These are phyloP conservation scores for Tachina grossa DNA, from an alignment of 2,888 invertebrate species.

Conservation along the genomic window DNA sequence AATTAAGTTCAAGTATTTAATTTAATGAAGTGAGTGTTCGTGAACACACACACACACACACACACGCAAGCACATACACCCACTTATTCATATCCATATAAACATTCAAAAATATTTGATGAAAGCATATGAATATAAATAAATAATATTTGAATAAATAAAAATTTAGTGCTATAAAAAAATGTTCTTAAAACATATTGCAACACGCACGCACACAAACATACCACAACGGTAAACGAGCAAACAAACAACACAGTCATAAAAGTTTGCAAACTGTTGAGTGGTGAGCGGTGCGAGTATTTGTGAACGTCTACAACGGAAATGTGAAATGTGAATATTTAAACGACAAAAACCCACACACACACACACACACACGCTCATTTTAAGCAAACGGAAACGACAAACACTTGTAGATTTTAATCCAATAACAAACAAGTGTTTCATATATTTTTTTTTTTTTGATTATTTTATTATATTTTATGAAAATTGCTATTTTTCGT, in stretches of 20 bases:
- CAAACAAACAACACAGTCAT: not conserved
- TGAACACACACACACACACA: not conserved
- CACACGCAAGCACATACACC: not conserved
- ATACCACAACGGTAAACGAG: too few relatives aligned
- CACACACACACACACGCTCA: not conserved
- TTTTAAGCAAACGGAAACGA: conserved; percentile 24
- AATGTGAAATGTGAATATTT: conserved; percentile 41
- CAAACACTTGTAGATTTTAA: conserved; percentile 68
- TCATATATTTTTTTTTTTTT: not conserved
- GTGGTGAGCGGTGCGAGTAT: not conserved
- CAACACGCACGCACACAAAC: conserved; percentile 1
- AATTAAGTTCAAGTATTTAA: not conserved
- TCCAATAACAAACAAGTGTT: conserved; percentile 54
- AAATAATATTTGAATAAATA: conserved; percentile 14
- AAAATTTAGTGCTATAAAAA: conserved; percentile 37
- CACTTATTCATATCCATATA: not conserved
- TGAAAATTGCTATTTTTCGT: not conserved
- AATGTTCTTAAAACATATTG: conserved; percentile 3
- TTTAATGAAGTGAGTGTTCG: conserved; percentile 13
- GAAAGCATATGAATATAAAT: conserved; percentile 9
- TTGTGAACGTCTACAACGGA: conserved; percentile 28
- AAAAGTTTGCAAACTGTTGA: conserved; percentile 4
- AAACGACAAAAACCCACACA: conserved; percentile 5
- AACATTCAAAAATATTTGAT: not conserved
- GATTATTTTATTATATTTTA: not conserved